Base-by-base conservation (phyloP, 2,113 vertebrate genomes). In the Callipepla squamata region DNA sequence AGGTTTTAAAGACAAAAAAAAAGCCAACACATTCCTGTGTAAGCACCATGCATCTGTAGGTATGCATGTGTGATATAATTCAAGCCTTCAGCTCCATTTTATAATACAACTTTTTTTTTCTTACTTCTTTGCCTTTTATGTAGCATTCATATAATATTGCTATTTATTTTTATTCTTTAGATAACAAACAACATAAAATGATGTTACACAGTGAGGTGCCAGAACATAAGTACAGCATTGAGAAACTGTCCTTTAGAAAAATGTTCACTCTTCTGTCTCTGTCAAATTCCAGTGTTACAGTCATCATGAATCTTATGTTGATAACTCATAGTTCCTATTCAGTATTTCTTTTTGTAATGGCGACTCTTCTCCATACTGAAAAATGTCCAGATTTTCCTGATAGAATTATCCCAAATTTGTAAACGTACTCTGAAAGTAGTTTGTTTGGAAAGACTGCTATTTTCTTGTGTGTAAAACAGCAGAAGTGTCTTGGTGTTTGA, bases 401-500 rank as follows among this genome's bases (percentile, higher is more conserved):
- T 8, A 30, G 66, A 58, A 7, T 25, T 50, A 28, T 66, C 65
- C 42, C 50, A 13, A 2, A 1, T 4, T 28, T 47, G 28, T 3
- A 21, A 11, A 32, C 21, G 25, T 36, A 83, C 48, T 44, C 78
- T 68, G 34, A 59, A 34, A 70, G 34, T 4, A 36, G 36, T 48
- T 68, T 86, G 22, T 30, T 79, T 40, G 3, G 2, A 61, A 68
- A 65, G 4, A 17, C 36, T 19, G 30, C 7, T 5, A 12, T 53
- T 80, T 34, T 6, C 26, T 70, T 13, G 19, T 85, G 34, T 28
- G 51, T 21, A 40, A 9, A 87, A 13, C 1, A 8, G 23, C 5
- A 21, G 30, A 16, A 1, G 18, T 10, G 44, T 13, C 59, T 53
- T 38, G 0, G 16, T 16, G 13, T 2, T 1, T 18, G 68, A 44